Conservation (phyloP, 2,113 vertebrate species). For the Pteronura brasiliensis region DNA sequence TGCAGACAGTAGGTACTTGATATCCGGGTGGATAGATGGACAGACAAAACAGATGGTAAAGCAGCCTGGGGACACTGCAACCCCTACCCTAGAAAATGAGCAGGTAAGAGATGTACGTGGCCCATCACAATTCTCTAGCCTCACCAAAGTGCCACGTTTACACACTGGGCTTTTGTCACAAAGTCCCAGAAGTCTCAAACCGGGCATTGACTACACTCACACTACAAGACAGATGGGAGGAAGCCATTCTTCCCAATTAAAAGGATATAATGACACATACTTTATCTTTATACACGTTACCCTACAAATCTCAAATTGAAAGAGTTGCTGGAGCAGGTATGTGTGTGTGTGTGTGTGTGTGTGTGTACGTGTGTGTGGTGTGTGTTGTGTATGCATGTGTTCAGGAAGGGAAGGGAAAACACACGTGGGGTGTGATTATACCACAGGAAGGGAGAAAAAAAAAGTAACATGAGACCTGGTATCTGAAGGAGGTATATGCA, state of each 20-base stretch:
- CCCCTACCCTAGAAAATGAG: background rate
- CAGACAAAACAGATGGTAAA: background rate
- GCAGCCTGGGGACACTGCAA: background rate
- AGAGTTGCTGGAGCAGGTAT: background rate
- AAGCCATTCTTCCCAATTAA: background rate
- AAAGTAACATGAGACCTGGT: slow-evolving; percentile 87
- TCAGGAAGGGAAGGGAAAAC: slow-evolving; percentile 29
- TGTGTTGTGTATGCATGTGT: background rate
- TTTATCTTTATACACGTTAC: background rate
- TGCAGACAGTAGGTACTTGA: background rate
- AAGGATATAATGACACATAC: background rate
- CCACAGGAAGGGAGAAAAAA: slow-evolving; percentile 59
- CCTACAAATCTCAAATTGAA: background rate
- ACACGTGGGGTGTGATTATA: slow-evolving; percentile 46
- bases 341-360: background rate
- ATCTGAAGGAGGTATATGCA: slow-evolving; percentile 86
- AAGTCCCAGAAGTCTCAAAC: background rate
- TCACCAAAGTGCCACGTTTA: background rate
- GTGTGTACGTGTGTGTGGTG: background rate
- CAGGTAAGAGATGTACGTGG: background rate
- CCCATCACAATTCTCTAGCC: background rate
- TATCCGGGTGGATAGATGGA: background rate
- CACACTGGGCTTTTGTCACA: background rate
- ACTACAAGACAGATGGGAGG: background rate
- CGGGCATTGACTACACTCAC: background rate